Percentiles rank a stretch among this genome's conserved stretches.
phyloP scores from a whole-genome alignment of 2,797 vertebrate species.

The Pogonophryne albipinna region DNA sequence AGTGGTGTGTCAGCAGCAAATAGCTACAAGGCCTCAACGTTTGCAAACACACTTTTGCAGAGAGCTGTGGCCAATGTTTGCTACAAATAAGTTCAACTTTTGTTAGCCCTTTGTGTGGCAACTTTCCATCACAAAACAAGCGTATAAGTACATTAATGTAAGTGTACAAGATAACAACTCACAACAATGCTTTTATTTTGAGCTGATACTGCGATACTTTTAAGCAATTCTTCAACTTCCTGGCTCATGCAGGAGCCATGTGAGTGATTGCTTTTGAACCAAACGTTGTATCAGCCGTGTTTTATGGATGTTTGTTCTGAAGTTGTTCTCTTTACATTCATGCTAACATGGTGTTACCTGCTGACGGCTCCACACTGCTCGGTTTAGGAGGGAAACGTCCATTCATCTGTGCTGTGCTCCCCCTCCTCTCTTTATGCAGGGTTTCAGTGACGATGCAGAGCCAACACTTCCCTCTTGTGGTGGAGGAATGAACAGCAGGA shows the following conservation, averaged over 20 bases:
- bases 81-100: background rate
- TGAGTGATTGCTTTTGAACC: background rate
- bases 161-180: background rate
- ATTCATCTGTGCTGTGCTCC: background rate
- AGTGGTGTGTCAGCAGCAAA: constrained; percentile 19
- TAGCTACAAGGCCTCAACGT: constrained; percentile 7
- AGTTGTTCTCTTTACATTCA: constrained; percentile 14
- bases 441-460: constrained; percentile 62
- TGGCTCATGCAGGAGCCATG: background rate
- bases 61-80: constrained; percentile 1
- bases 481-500: constrained; percentile 19
- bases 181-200: background rate
- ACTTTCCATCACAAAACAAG: background rate
- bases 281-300: background rate
- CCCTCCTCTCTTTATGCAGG: background rate
- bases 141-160: background rate
- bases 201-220: constrained; percentile 6
- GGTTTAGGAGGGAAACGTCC: background rate
- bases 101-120: background rate
- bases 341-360: background rate
- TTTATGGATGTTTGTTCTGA: background rate
- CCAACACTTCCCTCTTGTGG: constrained; percentile 84
- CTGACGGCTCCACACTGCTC: background rate
- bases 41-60: constrained; percentile 15
- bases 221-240: constrained; percentile 5